Base-by-base conservation (phyloP, 2,888 invertebrate species). In the Chrysolina americana region DNA sequence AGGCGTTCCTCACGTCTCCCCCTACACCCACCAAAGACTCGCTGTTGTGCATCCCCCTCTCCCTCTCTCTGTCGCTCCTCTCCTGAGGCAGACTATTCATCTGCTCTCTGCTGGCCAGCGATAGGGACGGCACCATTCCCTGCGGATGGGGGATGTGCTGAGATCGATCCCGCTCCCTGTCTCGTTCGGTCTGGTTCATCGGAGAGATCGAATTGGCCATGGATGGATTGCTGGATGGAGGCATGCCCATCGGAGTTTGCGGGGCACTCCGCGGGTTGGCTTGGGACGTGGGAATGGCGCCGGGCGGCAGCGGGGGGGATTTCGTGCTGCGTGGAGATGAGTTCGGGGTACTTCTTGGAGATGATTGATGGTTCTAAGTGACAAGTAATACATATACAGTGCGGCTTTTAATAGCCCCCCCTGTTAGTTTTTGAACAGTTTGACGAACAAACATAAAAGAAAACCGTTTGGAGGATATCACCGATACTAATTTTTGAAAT, bases 301-400 rank as follows among this genome's bases (percentile, higher is more conserved):
- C 92, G 0, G 92, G 92, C 28, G 93, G 91, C 80, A 93, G 89
- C 0, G 96, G 95, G 0, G 96, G 96, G 41, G 95, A 95, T 87
- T 96, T 96, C 44, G 95, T 94, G 80, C 95, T 95, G 41, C 95
- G 91, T 19, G 96, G 96, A 47, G 95, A 96, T 68, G 95, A 96
- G 87, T 96, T 96, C 1, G 95, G 96, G 2, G 96, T 96, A 17
- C 96, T 96, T 59, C 95, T 91, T 0, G 96, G 96, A 36, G 95
- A 95, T 9, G 93, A 91, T 85, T 96, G 96, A 86, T 96, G 96
- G 84, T 95, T 96, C 94, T 94, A 86, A 11, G 62, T 73, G 70
- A 75, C 65, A 59, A n/a, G 41, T 53, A 19, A 10, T 41, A 13
- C 15, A 15, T n/a, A 13, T 50, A 64, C 10, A 17, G 19, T 41